A percentile compares a stretch with the other conserved stretches of the same genome.
phyloP scores from a whole-genome alignment of 2,888 invertebrate species.

The Cosmorhoe ocellata region DNA sequence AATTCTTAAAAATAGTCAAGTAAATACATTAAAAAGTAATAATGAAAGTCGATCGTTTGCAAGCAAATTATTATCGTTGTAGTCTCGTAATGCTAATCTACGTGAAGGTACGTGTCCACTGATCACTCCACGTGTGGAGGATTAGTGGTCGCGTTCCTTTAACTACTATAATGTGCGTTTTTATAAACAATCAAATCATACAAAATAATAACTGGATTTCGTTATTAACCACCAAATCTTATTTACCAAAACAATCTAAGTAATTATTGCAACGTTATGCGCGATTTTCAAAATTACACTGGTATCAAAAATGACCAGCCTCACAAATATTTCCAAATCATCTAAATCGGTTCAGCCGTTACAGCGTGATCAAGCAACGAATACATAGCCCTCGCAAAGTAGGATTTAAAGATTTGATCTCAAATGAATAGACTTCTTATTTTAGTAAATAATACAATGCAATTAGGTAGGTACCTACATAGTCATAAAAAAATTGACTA shows the following conservation, averaged over 20 bases:
- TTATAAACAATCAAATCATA: not conserved
- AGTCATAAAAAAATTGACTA: not conserved
- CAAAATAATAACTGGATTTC: not conserved
- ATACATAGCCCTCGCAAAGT: no score
- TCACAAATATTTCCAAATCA: no score
- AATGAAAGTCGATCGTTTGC: constrained; percentile 55
- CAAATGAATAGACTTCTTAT: no score
- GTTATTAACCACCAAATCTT: not conserved
- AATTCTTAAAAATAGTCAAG: constrained; percentile 35
- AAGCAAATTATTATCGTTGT: constrained; percentile 58
- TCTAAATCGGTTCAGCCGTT: no score
- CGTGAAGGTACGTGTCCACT: not conserved
- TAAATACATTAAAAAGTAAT: constrained; percentile 46
- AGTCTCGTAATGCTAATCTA: constrained; percentile 29
- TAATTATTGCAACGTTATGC: not conserved
- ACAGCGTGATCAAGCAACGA: no score
- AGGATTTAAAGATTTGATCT: no score
- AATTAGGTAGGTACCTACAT: not conserved
- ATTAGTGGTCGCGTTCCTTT: constrained; percentile 8
- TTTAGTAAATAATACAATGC: no score
- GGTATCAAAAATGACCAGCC: no score
- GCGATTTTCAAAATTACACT: no score
- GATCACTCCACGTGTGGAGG: not conserved
- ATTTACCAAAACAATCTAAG: no score
- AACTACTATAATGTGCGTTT: constrained; percentile 9